Evolutionary conservation across 2,888 invertebrate genomes (phyloP).

Genomic region (Caenorhabditis macrosperma): DNA sequence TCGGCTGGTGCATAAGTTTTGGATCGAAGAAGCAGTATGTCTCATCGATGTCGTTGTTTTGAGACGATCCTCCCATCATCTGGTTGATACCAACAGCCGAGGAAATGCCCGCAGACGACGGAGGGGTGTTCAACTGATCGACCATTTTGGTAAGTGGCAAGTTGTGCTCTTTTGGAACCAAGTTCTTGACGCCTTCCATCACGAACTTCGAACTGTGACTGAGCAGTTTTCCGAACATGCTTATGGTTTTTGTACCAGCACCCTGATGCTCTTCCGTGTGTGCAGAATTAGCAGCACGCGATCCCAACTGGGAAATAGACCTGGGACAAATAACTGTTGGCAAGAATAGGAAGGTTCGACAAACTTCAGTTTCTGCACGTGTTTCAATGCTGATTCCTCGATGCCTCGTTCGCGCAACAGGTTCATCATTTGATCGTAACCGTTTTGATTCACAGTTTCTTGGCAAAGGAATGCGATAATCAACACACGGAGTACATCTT

Average conservation of each 20-base stretch:
- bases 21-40: constrained; percentile 93
- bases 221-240: constrained; percentile 98
- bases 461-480: constrained; percentile 74
- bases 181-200: constrained; percentile 92
- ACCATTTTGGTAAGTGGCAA: constrained; percentile 79
- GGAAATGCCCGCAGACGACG: constrained; percentile 61
- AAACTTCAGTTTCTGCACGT: constrained; percentile 72
- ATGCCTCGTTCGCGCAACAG: constrained; percentile 70
- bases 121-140: constrained; percentile 73
- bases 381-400: constrained; percentile 73
- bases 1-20: constrained; percentile 87
- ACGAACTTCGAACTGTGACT: constrained; percentile 97
- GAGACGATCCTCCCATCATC: constrained; percentile 92
- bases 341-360: too few relatives aligned
- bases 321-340: too few relatives aligned
- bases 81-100: constrained; percentile 80
- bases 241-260: constrained; percentile 91
- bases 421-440: constrained; percentile 69
- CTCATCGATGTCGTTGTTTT: constrained; percentile 89
- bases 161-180: constrained; percentile 94
- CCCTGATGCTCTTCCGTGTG: constrained; percentile 85
- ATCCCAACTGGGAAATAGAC: constrained; percentile 65
- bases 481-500: constrained; percentile 74
- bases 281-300: constrained; percentile 35
- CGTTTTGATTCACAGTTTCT: constrained; percentile 63